Conservation (phyloP, 2,888 invertebrate species). For the Caenorhabditis uteleia region DNA sequence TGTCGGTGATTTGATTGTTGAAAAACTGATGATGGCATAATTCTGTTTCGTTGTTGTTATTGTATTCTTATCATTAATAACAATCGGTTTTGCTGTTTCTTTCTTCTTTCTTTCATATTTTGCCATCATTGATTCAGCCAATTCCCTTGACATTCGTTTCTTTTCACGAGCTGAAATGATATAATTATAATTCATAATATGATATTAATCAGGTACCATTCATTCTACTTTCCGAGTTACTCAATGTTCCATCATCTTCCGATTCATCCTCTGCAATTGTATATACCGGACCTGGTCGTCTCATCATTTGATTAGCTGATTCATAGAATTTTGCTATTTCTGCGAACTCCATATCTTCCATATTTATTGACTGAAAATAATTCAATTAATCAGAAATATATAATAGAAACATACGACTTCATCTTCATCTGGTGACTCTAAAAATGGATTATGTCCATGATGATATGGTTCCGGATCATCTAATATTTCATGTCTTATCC, state of each 20-base stretch:
- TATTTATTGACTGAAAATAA: conserved; percentile 43
- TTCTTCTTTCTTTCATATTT: conserved; percentile 30
- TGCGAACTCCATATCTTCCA: conserved; percentile 54
- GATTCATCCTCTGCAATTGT: conserved; percentile 69
- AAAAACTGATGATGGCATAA: conserved; percentile 31
- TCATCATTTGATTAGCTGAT: conserved; percentile 32
- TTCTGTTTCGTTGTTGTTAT: conserved; percentile 15
- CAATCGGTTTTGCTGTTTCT: conserved; percentile 4
- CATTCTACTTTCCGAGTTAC: conserved; percentile 51
- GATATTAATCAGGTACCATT: conserved; percentile 27
- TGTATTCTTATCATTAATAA: conserved; percentile 3
- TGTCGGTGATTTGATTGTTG: background rate
- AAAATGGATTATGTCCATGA: conserved; percentile 57
- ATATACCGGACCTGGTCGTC: conserved; percentile 69
- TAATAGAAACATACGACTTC: conserved; percentile 39
- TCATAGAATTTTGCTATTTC: conserved; percentile 40
- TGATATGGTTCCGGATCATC: conserved; percentile 23
- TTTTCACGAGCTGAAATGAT: conserved; percentile 47
- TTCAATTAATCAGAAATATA: background rate
- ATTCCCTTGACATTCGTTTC: conserved; percentile 18
- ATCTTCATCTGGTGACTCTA: conserved; percentile 61
- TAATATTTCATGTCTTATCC: conserved; percentile 11
- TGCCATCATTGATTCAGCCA: conserved; percentile 29
- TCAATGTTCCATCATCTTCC: conserved; percentile 56
- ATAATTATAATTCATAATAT: background rate